Evolutionary conservation across 1,140 invertebrate genomes (phyloP).

Genomic region (Cotesia chilonis): DNA sequence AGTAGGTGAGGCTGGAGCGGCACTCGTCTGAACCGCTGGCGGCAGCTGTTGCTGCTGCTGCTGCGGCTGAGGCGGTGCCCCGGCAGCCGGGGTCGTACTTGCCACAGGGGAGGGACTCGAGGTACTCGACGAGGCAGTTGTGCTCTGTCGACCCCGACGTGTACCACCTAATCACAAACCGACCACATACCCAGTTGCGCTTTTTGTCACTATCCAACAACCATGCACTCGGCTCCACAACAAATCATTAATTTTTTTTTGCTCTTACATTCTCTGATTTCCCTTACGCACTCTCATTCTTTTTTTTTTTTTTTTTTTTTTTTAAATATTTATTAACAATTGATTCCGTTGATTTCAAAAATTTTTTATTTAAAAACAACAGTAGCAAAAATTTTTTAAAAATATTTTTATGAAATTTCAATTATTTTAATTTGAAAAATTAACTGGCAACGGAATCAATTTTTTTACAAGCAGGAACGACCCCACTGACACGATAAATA

Average conservation of each 20-base stretch:
- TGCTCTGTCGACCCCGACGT: constrained; percentile 64
- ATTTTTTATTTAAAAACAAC: too few species aligned
- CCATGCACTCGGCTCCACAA: constrained; percentile 54
- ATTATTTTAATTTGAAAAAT: neutral
- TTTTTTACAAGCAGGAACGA: constrained; percentile 38
- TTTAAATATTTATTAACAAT: constrained; percentile 17
- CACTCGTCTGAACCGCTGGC: constrained; percentile 47
- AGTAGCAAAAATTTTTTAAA: neutral
- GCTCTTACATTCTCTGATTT: constrained; percentile 9
- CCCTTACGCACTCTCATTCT: constrained; percentile 23
- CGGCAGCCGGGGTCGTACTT: constrained; percentile 46
- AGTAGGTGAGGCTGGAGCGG: constrained; percentile 56
- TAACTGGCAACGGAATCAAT: constrained; percentile 43
- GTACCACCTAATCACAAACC: constrained; percentile 67
- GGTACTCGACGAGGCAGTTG: constrained; percentile 56
- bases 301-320: constrained; percentile 17
- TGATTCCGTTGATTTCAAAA: constrained; percentile 28
- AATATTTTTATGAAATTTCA: neutral
- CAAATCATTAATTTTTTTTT: constrained; percentile 22
- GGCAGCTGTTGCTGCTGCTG: constrained; percentile 49
- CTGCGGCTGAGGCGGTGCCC: constrained; percentile 42
- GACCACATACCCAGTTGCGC: constrained; percentile 67
- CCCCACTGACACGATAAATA: constrained; percentile 31
- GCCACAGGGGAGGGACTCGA: constrained; percentile 55
- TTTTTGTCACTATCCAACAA: constrained; percentile 58